Conservation (phyloP, 2,113 vertebrate genomes). For the Phoxinus phoxinus region DNA sequence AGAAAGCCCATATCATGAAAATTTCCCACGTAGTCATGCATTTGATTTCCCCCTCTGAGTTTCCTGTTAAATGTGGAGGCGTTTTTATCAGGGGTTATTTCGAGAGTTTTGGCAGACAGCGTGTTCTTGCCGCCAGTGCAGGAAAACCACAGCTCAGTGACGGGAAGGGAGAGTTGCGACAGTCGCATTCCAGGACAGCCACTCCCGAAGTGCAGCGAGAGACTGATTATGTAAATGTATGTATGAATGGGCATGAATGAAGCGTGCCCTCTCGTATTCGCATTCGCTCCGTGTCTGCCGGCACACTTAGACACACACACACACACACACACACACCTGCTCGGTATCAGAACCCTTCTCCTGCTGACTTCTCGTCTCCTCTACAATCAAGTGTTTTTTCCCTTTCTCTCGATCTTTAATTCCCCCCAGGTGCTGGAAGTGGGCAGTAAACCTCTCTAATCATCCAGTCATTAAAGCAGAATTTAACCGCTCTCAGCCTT, state of each 20-base stretch:
- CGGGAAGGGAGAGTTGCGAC: slow-evolving; percentile 44
- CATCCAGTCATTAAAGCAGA: slow-evolving; percentile 34
- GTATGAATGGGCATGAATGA: slow-evolving; percentile 64
- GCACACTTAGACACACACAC: slow-evolving; percentile 65
- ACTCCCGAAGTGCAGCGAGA: slow-evolving; percentile 47
- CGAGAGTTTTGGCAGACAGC: slow-evolving; percentile 58
- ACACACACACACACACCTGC: slow-evolving; percentile 62
- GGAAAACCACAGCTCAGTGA: slow-evolving; percentile 35
- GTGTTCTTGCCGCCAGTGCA: slow-evolving; percentile 15
- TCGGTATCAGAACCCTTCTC: not conserved
- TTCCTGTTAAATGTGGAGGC: slow-evolving; percentile 47
- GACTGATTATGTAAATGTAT: slow-evolving; percentile 50
- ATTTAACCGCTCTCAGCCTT: slow-evolving; percentile 30
- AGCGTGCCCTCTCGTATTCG: slow-evolving; percentile 46
- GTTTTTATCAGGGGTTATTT: slow-evolving; percentile 68
- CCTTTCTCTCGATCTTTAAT: slow-evolving; percentile 50
- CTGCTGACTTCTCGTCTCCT: slow-evolving; percentile 15
- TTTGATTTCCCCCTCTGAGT: slow-evolving; percentile 38
- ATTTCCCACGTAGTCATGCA: slow-evolving; percentile 33
- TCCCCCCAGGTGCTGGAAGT: slow-evolving; percentile 45
- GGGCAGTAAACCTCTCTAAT: slow-evolving; percentile 30
- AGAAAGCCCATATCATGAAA: slow-evolving; percentile 26
- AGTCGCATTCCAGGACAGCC: slow-evolving; percentile 53
- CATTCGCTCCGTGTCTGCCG: slow-evolving; percentile 60
- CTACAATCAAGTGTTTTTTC: slow-evolving; percentile 63